Conservation (phyloP, 2,113 vertebrate species). For the Tauraco erythrolophus region DNA sequence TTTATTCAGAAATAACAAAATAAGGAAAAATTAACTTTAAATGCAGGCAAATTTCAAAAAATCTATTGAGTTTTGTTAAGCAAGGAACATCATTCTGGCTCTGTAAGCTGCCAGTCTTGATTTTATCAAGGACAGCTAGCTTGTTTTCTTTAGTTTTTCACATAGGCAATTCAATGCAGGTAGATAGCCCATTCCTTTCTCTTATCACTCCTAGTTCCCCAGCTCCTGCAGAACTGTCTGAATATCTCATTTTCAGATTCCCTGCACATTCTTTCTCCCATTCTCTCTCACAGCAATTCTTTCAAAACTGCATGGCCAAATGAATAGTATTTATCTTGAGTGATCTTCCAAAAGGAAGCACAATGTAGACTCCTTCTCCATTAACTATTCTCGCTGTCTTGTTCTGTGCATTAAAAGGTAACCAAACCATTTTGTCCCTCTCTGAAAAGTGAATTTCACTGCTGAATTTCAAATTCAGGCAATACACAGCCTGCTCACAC, state of each 20-base stretch:
- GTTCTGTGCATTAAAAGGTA: neutral
- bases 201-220: conserved; percentile 56
- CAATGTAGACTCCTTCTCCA: neutral
- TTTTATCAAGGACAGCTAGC: conserved; percentile 30
- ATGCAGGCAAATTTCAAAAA: conserved; percentile 21
- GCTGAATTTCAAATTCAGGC: conserved; percentile 35
- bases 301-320: conserved; percentile 2
- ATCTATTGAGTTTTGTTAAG: neutral
- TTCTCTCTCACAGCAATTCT: neutral
- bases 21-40: neutral
- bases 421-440: neutral
- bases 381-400: conserved; percentile 1
- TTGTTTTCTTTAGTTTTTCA: conserved; percentile 7
- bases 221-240: neutral
- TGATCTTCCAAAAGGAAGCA: conserved; percentile 44
- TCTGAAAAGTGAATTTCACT: conserved; percentile 43
- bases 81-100: neutral
- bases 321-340: conserved; percentile 35
- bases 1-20: conserved; percentile 5
- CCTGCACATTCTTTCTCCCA: neutral
- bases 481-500: neutral
- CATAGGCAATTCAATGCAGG: neutral
- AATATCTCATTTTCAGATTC: conserved; percentile 44
- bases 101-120: conserved; percentile 26
- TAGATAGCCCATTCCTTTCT: conserved; percentile 21